A percentile compares a stretch with the other conserved stretches of the same genome.
phyloP scores from a whole-genome alignment of 2,797 vertebrate species.

The Sebastes trivittatus region DNA sequence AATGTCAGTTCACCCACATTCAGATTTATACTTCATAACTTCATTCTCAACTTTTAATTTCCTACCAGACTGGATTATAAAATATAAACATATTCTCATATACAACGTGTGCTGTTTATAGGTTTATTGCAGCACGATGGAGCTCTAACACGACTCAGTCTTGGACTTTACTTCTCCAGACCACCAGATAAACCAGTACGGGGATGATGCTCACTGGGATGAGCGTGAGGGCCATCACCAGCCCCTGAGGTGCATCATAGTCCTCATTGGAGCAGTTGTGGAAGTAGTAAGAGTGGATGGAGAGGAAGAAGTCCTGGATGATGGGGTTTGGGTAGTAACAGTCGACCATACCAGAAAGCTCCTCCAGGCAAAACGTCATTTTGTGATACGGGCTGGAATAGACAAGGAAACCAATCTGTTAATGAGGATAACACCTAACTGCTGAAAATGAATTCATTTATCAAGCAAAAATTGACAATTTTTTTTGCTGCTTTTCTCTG shows the following conservation, averaged over 20 bases:
- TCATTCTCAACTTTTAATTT: too few species aligned
- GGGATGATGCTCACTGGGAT: constrained; percentile 76
- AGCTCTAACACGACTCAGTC: constrained; percentile 10
- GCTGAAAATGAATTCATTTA: not conserved
- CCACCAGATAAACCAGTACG: constrained; percentile 70
- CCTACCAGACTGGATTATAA: too few species aligned
- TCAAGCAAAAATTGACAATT: too few species aligned
- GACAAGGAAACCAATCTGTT: not conserved
- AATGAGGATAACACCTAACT: not conserved
- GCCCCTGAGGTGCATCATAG: constrained; percentile 52
- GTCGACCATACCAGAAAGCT: fast-evolving
- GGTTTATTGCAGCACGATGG: too few species aligned
- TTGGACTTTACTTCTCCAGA: constrained; percentile 64
- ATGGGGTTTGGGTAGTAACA: constrained; percentile 76
- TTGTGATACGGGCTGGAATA: constrained; percentile 62
- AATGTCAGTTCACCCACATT: too few species aligned
- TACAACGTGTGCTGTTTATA: too few species aligned
- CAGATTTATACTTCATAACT: too few species aligned
- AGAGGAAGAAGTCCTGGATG: constrained; percentile 67
- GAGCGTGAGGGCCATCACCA: constrained; percentile 74
- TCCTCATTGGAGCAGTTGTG: constrained; percentile 55
- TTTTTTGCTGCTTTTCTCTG: not conserved
- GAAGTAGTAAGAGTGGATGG: constrained; percentile 73
- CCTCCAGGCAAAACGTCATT: constrained; percentile 51
- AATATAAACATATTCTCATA: too few species aligned